Conservation (phyloP, 2,888 invertebrate genomes). For the Galeopsomyia nigrocyanea region DNA sequence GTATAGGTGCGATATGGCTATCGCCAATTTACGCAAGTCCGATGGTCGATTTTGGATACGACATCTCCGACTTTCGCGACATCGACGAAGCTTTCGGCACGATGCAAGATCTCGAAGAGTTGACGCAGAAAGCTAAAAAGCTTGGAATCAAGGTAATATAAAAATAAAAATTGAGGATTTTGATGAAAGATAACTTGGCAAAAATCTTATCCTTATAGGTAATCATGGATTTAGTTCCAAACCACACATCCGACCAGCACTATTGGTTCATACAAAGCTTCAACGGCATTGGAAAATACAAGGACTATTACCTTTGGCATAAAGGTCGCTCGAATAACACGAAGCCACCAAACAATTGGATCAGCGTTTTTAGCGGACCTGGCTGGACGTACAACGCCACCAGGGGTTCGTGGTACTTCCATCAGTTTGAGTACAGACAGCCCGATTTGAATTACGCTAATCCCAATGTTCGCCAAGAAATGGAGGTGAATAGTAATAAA, state of each 20-base stretch:
- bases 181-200: too few species aligned
- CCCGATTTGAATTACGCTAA: constrained; percentile 73
- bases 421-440: constrained; percentile 71
- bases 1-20: constrained; percentile 84
- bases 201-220: constrained; percentile 63
- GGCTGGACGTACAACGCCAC: constrained; percentile 70
- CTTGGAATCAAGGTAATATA: constrained; percentile 71
- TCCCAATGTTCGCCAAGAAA: constrained; percentile 59
- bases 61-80: constrained; percentile 82
- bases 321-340: constrained; percentile 51
- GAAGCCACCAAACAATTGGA: constrained; percentile 68
- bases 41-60: constrained; percentile 89
- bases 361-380: constrained; percentile 70
- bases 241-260: constrained; percentile 70
- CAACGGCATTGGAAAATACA: constrained; percentile 60
- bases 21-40: constrained; percentile 88
- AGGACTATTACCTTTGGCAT: constrained; percentile 71
- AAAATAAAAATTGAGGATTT: too few species aligned
- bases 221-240: constrained; percentile 78
- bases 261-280: constrained; percentile 71
- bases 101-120: constrained; percentile 77
- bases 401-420: constrained; percentile 70
- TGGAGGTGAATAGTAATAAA: constrained; percentile 61
- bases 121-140: constrained; percentile 73
- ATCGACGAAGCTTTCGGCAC: constrained; percentile 83